These are phyloP conservation scores for Bombus cullumanus DNA, from an alignment of 1,140 invertebrate genomes.

Conservation along the genomic window DNA sequence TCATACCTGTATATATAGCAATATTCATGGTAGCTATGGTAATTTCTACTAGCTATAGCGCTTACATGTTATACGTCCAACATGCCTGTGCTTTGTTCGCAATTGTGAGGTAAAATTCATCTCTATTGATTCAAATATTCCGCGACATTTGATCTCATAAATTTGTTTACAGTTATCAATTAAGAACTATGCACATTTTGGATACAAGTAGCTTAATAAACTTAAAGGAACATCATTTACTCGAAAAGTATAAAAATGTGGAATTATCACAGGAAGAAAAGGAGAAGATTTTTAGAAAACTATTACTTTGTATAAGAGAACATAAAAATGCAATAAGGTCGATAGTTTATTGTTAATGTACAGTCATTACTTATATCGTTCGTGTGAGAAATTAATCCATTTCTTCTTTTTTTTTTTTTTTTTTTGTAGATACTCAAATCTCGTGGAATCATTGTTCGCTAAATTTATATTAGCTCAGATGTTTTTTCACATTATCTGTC, in stretches of 20 bases:
- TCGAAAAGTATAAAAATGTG: not conserved
- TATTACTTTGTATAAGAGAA: not conserved
- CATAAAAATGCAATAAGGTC: constrained; percentile 14
- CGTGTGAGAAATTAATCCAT: not conserved
- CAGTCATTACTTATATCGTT: not conserved
- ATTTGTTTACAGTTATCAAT: not conserved
- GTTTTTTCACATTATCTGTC: not conserved
- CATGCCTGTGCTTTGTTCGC: constrained; percentile 11
- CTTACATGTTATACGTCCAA: not conserved
- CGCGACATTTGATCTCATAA: not conserved
- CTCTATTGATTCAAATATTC: not conserved
- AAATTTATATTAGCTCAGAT: not conserved
- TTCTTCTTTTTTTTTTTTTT: too few relatives aligned
- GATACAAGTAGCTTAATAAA: not conserved
- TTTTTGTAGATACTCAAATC: not conserved
- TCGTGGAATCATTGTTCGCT: constrained; percentile 1
- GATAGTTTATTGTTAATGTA: not conserved
- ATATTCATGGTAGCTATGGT: not conserved
- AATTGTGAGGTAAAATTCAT: not conserved
- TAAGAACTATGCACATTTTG: not conserved
- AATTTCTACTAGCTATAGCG: not conserved
- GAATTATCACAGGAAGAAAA: not conserved
- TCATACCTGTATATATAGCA: not conserved
- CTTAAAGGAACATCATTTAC: not conserved
- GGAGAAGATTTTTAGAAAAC: not conserved